Base-by-base conservation (phyloP, 2,797 vertebrate genomes). In the Myripristis jacobus region DNA sequence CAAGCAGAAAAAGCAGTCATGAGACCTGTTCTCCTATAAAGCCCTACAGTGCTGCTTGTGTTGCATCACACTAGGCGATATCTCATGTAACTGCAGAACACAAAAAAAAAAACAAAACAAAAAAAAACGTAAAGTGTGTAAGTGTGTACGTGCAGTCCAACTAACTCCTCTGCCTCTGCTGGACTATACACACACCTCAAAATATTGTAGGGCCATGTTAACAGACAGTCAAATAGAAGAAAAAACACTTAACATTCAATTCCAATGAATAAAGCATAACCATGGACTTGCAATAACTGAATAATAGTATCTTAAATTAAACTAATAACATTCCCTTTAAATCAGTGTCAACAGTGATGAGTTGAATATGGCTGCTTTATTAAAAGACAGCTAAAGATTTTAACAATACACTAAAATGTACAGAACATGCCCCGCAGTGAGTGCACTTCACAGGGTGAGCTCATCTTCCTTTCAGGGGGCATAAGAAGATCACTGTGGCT, bases 401-500 rank as follows among this genome's bases (percentile, higher is more conserved):
- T 21, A 69, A 63, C 7, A 3, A n/a, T 24, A 16, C 5, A 41
- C n/a, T 19, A 12, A 38, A 58, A 25, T n/a, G 46, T 13, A 60
- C 7, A 59, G 57, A 25, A 18, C 21, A 31, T 27, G n/a, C 34
- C 34, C 34, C 9, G n/a, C 13, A 72, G 41, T 47, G 68, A 67
- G 50, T 69, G 47, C 21, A 38, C 2, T 61, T 8, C 24, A 57
- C 16, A 69, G 43, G 18, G 43, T 31, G 48, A 66, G 36, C 47
- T 7, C n/a, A 71, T 69, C 10, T 0, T 3, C 54, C 22, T 70
- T 55, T 65, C 18, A 27, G 27, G 48, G 4, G 48, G 59, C 63
- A 55, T 57, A 25, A 54, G 25, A 62, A 71, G 68, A 72, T 86
- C 71, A 75, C 36, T 11, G 7, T 9, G 41, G 72, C 48, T 80